Evolutionary conservation across 2,113 vertebrate genomes (phyloP).

Genomic region (Sylvilagus bachmani): DNA sequence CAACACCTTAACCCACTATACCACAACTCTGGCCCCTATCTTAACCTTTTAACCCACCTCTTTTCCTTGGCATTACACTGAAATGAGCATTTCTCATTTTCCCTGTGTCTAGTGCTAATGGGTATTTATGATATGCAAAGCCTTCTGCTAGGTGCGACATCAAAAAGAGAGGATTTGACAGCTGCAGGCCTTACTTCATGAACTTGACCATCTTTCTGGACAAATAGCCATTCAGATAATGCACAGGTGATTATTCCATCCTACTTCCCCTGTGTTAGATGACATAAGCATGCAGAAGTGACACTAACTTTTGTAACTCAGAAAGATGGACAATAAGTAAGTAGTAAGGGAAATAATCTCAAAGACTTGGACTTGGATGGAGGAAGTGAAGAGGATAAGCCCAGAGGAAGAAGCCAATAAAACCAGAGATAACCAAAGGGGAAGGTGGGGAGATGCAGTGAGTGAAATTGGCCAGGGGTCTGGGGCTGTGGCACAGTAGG

Average conservation of each 20-base stretch:
- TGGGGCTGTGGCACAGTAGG: too few species aligned
- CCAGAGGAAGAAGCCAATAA: neutral
- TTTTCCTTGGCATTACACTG: neutral
- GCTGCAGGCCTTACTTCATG: neutral
- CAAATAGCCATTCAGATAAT: neutral
- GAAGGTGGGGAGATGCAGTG: fast-evolving
- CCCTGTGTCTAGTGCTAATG: too few species aligned
- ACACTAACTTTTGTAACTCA: neutral
- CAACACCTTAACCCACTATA: too few species aligned
- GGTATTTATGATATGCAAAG: neutral
- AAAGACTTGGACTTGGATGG: too few species aligned
- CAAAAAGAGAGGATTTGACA: neutral
- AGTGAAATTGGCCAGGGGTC: neutral
- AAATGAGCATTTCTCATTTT: neutral
- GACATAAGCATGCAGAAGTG: neutral
- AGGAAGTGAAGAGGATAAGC: neutral
- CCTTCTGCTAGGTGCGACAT: neutral
- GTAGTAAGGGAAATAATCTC: neutral
- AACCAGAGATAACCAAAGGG: neutral
- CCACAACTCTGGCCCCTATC: neutral
- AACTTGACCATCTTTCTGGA: neutral
- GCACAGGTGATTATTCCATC: neutral
- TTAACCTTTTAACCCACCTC: neutral
- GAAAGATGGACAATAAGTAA: neutral
- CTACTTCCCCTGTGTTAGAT: neutral